phyloP scores from a whole-genome alignment of 2,797 vertebrate species.

The Macroramphosus scolopax region DNA sequence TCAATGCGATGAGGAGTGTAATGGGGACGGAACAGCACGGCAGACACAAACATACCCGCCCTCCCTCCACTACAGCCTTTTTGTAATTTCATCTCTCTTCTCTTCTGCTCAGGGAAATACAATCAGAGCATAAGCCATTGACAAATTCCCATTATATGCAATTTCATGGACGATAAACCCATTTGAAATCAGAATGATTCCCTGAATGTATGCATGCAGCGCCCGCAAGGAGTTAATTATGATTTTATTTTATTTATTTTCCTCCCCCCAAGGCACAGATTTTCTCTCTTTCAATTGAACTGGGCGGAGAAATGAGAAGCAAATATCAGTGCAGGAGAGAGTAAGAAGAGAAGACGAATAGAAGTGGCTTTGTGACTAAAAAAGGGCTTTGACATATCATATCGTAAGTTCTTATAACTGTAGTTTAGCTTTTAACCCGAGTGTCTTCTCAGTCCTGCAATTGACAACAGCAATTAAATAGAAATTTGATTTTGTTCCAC shows the following conservation, averaged over 20 bases:
- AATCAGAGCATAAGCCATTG: constrained; percentile 63
- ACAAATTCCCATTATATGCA: constrained; percentile 72
- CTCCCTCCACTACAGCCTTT: background rate
- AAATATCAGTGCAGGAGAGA: background rate
- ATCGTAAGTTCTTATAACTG: constrained; percentile 2
- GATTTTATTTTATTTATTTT: constrained; percentile 35
- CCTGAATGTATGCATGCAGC: constrained; percentile 50
- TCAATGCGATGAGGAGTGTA: constrained; percentile 47
- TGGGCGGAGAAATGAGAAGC: constrained; percentile 3
- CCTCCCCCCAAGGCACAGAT: constrained; percentile 33
- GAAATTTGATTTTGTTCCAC: too few relatives aligned
- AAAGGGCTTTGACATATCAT: background rate
- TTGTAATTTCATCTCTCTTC: constrained; percentile 42
- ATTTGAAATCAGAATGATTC: constrained; percentile 64
- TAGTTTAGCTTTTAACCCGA: constrained; percentile 7
- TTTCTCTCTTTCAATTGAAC: constrained; percentile 31
- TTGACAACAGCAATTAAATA: too few relatives aligned
- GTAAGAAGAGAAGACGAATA: background rate
- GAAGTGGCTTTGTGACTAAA: background rate
- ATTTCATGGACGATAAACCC: constrained; percentile 72
- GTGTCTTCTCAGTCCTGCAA: too few relatives aligned
- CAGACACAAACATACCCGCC: constrained; percentile 25
- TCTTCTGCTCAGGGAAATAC: constrained; percentile 54
- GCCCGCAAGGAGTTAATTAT: constrained; percentile 58
- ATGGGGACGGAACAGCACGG: constrained; percentile 49